These are phyloP conservation scores for Delphinapterus leucas DNA, from an alignment of 2,113 vertebrate species.

Conservation along the genomic window DNA sequence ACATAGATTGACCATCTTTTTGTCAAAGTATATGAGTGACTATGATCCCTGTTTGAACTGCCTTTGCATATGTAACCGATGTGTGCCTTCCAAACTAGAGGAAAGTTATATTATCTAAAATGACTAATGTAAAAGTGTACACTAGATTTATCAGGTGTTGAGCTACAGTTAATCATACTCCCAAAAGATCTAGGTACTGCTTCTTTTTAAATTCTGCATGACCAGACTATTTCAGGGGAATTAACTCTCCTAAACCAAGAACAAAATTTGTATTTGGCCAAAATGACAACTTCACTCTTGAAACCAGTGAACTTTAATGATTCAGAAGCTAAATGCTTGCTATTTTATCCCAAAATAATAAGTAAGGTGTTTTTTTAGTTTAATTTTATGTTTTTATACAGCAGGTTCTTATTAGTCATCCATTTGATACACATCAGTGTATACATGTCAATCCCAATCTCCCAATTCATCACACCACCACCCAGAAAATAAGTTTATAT, in stretches of 20 bases:
- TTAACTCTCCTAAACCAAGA: background rate
- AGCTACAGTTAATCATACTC: background rate
- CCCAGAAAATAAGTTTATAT: background rate
- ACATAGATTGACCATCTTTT: background rate
- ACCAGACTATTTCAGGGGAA: background rate
- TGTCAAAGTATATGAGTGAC: background rate
- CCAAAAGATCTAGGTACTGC: background rate
- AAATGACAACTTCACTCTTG: background rate
- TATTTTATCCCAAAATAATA: constrained; percentile 14
- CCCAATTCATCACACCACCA: too few species aligned
- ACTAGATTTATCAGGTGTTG: background rate
- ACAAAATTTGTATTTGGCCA: background rate
- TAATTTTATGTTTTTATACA: too few species aligned
- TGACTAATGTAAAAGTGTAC: background rate
- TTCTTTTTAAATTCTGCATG: background rate
- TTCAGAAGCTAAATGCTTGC: background rate
- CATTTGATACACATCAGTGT: too few species aligned
- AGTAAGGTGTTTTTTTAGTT: background rate
- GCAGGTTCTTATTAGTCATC: too few species aligned
- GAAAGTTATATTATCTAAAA: background rate
- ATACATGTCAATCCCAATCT: too few species aligned
- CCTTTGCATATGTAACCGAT: background rate
- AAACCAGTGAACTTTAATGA: background rate
- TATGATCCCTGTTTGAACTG: background rate
- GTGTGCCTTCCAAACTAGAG: background rate